These are phyloP conservation scores for Tenthredo mesomela DNA, from an alignment of 2,888 invertebrate species.

Conservation along the genomic window DNA sequence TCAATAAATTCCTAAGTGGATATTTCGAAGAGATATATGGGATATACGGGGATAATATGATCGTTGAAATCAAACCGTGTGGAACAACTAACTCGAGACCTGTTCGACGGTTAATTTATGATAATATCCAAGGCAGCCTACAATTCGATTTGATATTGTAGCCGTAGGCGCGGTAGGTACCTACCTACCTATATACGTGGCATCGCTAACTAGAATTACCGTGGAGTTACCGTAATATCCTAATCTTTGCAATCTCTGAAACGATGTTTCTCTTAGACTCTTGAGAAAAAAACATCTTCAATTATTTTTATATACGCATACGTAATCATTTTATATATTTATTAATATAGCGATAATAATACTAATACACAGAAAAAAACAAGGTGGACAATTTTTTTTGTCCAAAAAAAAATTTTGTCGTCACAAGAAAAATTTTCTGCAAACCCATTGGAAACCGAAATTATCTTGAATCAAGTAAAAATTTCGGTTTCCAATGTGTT, in stretches of 20 bases:
- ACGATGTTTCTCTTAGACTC: not conserved
- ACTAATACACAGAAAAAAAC: no score
- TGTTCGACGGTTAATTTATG: constrained; percentile 26
- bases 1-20: constrained; percentile 8
- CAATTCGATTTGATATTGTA: not conserved
- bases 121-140: constrained; percentile 22
- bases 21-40: not conserved
- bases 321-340: no score
- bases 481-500: no score
- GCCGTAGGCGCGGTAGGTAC: not conserved
- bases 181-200: not conserved
- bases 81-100: not conserved
- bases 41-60: not conserved
- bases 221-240: not conserved
- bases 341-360: no score
- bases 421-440: no score
- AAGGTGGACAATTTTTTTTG: no score
- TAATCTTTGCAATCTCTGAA: not conserved
- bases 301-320: no score
- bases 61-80: not conserved
- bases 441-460: no score
- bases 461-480: no score
- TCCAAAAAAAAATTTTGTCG: no score
- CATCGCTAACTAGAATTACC: not conserved
- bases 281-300: not conserved